These are phyloP conservation scores for Dicyrtoma fusca DNA, from an alignment of 2,888 invertebrate genomes.

Conservation along the genomic window DNA sequence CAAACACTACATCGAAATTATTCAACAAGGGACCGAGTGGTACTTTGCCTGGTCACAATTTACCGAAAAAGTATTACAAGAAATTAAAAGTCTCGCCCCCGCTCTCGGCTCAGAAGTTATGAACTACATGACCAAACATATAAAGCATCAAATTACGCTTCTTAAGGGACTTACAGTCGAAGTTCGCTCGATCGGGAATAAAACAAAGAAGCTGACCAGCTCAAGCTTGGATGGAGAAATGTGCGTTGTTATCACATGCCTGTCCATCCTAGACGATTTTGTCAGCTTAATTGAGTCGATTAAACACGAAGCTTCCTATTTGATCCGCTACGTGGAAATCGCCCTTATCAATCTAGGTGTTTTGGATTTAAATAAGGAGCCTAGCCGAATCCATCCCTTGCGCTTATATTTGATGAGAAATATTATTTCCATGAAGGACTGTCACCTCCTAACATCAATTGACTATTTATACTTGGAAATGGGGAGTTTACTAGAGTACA, in stretches of 20 bases:
- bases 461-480: constrained; percentile 32
- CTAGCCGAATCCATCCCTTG: constrained; percentile 8
- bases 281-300: constrained; percentile 27
- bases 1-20: constrained; percentile 16
- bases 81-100: constrained; percentile 27
- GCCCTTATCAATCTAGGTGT: constrained; percentile 30
- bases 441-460: constrained; percentile 23
- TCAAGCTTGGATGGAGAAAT: constrained; percentile 3
- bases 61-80: constrained; percentile 23
- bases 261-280: constrained; percentile 31
- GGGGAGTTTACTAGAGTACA: constrained; percentile 22
- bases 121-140: constrained; percentile 30
- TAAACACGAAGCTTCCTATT: constrained; percentile 30
- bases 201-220: neutral
- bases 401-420: constrained; percentile 29
- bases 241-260: constrained; percentile 17
- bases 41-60: constrained; percentile 33
- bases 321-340: constrained; percentile 34
- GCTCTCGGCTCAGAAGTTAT: constrained; percentile 30
- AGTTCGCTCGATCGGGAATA: constrained; percentile 5
- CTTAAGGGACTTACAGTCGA: constrained; percentile 19
- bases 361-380: constrained; percentile 28
- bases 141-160: constrained; percentile 17
- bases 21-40: constrained; percentile 28
- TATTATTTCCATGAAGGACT: constrained; percentile 29